These are phyloP conservation scores for Agonopterix arenella DNA, from an alignment of 2,888 invertebrate species.

Conservation along the genomic window DNA sequence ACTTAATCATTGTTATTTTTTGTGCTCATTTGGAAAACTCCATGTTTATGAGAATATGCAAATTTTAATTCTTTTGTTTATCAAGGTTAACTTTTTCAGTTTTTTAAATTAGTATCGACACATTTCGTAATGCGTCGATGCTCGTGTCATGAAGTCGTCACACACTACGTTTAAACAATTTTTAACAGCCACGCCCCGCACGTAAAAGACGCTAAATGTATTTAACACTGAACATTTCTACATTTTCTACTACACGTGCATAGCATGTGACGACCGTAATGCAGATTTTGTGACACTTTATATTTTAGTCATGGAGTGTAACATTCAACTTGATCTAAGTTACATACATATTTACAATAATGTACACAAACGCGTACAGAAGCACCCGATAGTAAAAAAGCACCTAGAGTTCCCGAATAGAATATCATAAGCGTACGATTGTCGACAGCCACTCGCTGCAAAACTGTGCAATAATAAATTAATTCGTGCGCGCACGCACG, in stretches of 20 bases:
- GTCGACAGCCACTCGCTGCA: conserved; percentile 48
- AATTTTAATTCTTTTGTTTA: not conserved
- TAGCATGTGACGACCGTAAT: conserved; percentile 4
- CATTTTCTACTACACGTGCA: too few relatives aligned
- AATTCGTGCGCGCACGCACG: conserved; percentile 21
- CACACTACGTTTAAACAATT: too few relatives aligned
- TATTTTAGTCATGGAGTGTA: conserved; percentile 57
- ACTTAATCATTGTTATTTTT: conserved; percentile 62
- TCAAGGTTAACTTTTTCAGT: too few relatives aligned
- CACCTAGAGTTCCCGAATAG: conserved; percentile 73
- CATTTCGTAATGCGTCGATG: too few relatives aligned
- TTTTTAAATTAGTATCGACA: too few relatives aligned
- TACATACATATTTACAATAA: conserved; percentile 69
- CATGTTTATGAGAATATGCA: conserved; percentile 16
- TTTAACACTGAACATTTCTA: not conserved
- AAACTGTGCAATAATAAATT: conserved; percentile 35
- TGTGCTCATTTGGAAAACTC: conserved; percentile 56
- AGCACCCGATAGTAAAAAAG: conserved; percentile 74
- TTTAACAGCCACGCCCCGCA: too few relatives aligned
- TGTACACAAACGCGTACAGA: conserved; percentile 66
- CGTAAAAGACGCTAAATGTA: not conserved
- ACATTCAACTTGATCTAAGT: conserved; percentile 52
- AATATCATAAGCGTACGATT: conserved; percentile 65
- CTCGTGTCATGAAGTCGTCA: too few relatives aligned
- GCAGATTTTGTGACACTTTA: conserved; percentile 49